Conservation (phyloP, 2,888 invertebrate genomes). For the Leptarthrus brevirostris region DNA sequence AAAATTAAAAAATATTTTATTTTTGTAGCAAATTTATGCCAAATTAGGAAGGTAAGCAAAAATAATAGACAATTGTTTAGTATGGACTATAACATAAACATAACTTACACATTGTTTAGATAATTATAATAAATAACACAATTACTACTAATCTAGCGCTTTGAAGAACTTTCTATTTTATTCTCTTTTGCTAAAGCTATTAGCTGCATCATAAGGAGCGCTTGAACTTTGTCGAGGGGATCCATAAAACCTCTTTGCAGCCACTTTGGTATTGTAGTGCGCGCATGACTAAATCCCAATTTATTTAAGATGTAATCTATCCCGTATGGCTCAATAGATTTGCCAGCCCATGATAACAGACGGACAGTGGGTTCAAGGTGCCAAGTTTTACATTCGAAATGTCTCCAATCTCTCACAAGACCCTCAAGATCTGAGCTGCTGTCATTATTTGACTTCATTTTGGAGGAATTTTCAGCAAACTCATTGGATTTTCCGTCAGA, state of each 20-base stretch:
- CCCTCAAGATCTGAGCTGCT: conserved; percentile 69
- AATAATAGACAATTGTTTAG: no score
- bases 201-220: conserved; percentile 80
- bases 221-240: conserved; percentile 92
- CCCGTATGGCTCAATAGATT: conserved; percentile 97
- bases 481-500: background rate
- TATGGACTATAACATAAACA: background rate
- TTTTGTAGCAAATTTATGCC: no score
- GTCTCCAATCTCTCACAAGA: conserved; percentile 86
- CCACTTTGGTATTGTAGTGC: conserved; percentile 99
- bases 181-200: conserved; percentile 72
- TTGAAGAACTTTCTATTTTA: conserved; percentile 59
- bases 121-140: conserved; percentile 1
- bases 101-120: background rate
- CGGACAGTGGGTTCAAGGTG: conserved; percentile 94
- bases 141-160: background rate
- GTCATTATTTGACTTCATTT: conserved; percentile 1
- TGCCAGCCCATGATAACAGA: conserved; percentile 89
- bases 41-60: no score
- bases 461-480: background rate
- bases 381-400: conserved; percentile 95
- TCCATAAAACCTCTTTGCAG: conserved; percentile 98
- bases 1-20: no score
- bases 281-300: conserved; percentile 95
- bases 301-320: conserved; percentile 98